Evolutionary conservation across 2,888 invertebrate species (phyloP).

Genomic region (Phyllotreta striolata): DNA sequence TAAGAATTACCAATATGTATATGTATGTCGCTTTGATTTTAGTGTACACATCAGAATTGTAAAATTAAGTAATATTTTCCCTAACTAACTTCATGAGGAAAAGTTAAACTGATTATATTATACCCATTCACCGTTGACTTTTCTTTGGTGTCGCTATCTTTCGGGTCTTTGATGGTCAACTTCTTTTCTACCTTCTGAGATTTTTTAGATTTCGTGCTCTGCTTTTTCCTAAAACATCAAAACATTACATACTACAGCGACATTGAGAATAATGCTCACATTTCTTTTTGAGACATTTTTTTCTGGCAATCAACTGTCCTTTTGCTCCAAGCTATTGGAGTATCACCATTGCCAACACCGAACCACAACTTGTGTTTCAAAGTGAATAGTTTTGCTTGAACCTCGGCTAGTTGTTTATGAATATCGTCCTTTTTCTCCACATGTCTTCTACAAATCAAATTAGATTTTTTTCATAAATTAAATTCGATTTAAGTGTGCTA

Average conservation of each 20-base stretch:
- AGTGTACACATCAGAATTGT: neutral
- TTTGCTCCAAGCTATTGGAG: constrained; percentile 72
- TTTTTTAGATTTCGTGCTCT: constrained; percentile 43
- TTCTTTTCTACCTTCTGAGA: constrained; percentile 44
- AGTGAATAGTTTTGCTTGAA: constrained; percentile 73
- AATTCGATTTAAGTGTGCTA: constrained; percentile 11
- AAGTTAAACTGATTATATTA: constrained; percentile 50
- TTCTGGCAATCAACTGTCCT: constrained; percentile 30
- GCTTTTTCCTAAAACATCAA: constrained; percentile 38
- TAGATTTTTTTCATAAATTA: constrained; percentile 1
- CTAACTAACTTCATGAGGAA: constrained; percentile 45
- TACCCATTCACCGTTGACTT: constrained; percentile 52
- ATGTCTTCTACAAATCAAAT: constrained; percentile 37
- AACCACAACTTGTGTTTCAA: constrained; percentile 80
- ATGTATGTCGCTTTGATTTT: too few relatives aligned
- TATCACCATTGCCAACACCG: constrained; percentile 63
- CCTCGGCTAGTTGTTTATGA: constrained; percentile 65
- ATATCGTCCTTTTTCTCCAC: constrained; percentile 55
- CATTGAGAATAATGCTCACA: constrained; percentile 14
- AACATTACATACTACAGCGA: constrained; percentile 2
- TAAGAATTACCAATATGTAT: neutral
- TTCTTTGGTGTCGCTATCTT: constrained; percentile 46
- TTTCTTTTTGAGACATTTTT: constrained; percentile 43
- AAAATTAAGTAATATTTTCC: neutral
- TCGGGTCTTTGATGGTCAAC: constrained; percentile 43